phyloP scores from a whole-genome alignment of 2,113 vertebrate genomes.

The Todiramphus saurophagus region DNA sequence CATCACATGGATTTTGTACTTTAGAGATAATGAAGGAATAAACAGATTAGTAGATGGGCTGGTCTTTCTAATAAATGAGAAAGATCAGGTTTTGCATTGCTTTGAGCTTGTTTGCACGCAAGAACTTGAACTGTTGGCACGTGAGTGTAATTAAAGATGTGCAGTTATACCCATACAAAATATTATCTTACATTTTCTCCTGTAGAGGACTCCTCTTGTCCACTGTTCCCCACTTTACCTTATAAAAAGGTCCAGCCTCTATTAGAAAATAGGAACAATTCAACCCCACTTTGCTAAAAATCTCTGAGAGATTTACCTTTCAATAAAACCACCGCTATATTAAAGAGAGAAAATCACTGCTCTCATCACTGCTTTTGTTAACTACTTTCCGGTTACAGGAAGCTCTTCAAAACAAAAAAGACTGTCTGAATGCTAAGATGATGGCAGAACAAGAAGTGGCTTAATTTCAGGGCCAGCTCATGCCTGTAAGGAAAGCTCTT shows the following conservation, averaged over 20 bases:
- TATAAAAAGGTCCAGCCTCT: not conserved
- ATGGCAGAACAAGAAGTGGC: constrained; percentile 68
- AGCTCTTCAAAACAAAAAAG: constrained; percentile 64
- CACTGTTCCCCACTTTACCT: not conserved
- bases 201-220: not conserved
- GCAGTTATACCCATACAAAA: not conserved
- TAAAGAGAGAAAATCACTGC: not conserved
- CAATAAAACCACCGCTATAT: not conserved
- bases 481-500: constrained; percentile 60
- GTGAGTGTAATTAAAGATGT: not conserved
- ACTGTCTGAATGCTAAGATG: constrained; percentile 61
- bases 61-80: not conserved
- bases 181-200: not conserved
- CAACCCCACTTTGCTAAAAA: not conserved
- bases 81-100: not conserved
- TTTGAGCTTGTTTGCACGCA: not conserved
- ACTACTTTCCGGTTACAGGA: constrained; percentile 61
- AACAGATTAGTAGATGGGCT: not conserved
- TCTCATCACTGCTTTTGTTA: not conserved
- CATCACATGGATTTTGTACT: not conserved
- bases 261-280: not conserved
- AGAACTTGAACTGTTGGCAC: not conserved
- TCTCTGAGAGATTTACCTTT: not conserved
- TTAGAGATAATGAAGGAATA: not conserved
- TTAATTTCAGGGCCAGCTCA: constrained; percentile 68